Evolutionary conservation across 53 echinoderm and acorn worm species (phyloP), one percentile per base, ranked within the genome.

Genomic region (Antedon mediterranea): DNA sequence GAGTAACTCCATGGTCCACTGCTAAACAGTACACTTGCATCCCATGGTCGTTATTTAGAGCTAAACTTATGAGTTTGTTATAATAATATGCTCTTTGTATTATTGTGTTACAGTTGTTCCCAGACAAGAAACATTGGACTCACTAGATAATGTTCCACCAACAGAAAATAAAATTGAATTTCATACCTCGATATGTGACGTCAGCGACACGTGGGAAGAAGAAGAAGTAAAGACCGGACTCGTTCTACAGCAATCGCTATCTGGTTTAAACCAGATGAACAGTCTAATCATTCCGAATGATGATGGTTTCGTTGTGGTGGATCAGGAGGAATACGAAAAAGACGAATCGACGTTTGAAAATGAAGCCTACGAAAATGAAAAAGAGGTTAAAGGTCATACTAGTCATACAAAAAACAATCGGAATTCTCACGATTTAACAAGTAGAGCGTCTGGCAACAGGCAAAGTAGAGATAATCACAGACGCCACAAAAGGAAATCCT

Each of bases 121-220:
- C 28, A 83, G 90, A 28, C 90, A 93, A 71, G 94, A 93, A 70
- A 93, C 94, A 3, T 71, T 90, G 31, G 94, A 93, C 41, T 93
- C 94, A 2, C 76, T 93, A 77, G 90, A 93, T 70, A 82, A 86
- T 76, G 90, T 90, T 72, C 79, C 85, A 6, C 84, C 87, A 8
- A 83, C 88, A 43, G 94, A 89, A 33, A 86, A 90, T 11, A 89
- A 89, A 57, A 57, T 57, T 23, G 57, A 57, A 57, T 57, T 57
- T 57, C 57, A 57, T 57, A 57, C 57, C 3, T 26, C 57, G 23
- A 57, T 57, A 2, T 6, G 57, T 57, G 57, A 57, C 11, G 57
- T 57, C 57, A 57, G 9, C 15, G 57, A 57, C 23, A 57, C 11
- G 3, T 57, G 11, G 57, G 57, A 57, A 11, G 23, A 57, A 57